These are phyloP conservation scores for Echinops telfairi DNA, from an alignment of 2,113 vertebrate species.

Conservation along the genomic window DNA sequence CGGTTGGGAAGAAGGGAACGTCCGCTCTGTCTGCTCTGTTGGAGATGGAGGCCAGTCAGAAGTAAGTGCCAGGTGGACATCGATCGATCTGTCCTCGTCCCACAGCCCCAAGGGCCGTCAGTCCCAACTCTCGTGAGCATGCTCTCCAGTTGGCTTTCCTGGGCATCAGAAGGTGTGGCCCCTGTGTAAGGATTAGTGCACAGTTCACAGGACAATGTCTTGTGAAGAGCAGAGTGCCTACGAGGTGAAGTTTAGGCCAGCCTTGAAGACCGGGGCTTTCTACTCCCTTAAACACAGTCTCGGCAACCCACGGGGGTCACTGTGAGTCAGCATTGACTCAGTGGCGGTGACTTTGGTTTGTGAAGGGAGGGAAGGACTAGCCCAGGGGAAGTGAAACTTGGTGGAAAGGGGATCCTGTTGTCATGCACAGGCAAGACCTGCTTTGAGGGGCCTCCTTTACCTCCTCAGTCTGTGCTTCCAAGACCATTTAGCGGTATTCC, in stretches of 20 bases:
- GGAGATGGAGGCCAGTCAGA: conserved; percentile 98
- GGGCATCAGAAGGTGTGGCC: not conserved
- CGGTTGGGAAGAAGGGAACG: conserved; percentile 95
- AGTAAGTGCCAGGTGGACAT: conserved; percentile 88
- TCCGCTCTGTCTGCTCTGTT: conserved; percentile 95
- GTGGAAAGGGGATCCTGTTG: not conserved
- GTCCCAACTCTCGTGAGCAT: not conserved
- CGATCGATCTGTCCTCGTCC: too few relatives aligned
- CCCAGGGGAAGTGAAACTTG: not conserved
- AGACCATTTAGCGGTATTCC: not conserved
- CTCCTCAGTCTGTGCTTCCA: not conserved
- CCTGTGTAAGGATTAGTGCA: not conserved
- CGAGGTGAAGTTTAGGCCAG: not conserved
- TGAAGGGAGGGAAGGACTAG: not conserved
- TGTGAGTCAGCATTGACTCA: too few relatives aligned
- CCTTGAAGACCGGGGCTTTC: not conserved
- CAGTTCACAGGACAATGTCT: not conserved
- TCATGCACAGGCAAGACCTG: not conserved
- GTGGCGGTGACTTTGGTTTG: too few relatives aligned
- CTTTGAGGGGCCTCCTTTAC: not conserved
- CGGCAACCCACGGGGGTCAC: too few relatives aligned
- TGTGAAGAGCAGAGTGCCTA: not conserved
- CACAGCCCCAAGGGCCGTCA: not conserved
- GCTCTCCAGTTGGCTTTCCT: not conserved
- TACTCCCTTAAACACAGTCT: too few relatives aligned